A percentile compares a stretch with the other conserved stretches of the same genome.
Evolutionary conservation across 1,140 invertebrate species (phyloP).

Genomic region (Aphelenchoides fujianensis): DNA sequence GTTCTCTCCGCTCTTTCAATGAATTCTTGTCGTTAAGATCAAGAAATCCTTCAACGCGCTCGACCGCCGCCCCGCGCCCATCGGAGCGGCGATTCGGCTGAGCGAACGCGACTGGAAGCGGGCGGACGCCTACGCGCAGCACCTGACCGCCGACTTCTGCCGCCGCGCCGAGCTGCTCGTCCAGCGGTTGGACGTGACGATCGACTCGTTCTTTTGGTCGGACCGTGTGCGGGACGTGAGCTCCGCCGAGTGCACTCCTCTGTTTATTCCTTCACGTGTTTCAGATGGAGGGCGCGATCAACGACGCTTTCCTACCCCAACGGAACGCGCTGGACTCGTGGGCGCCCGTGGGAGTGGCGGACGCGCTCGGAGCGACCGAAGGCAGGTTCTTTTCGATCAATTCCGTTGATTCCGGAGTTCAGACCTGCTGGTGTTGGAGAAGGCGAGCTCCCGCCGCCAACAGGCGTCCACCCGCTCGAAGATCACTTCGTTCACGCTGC

Average conservation of each 20-base stretch:
- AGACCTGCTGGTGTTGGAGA: not conserved
- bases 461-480: not conserved
- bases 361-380: not conserved
- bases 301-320: not conserved
- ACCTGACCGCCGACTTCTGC: not conserved
- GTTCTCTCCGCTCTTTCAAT: too few species aligned
- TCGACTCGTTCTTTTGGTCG: constrained; percentile 13
- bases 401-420: not conserved
- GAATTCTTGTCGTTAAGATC: constrained; percentile 1
- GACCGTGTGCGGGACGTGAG: constrained; percentile 2
- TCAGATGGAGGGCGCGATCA: not conserved
- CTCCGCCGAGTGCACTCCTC: too few species aligned
- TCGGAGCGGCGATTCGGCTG: not conserved
- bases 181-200: not conserved
- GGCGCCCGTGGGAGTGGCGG: not conserved
- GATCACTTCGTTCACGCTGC: not conserved
- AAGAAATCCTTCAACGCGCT: constrained; percentile 1
- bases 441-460: not conserved
- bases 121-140: not conserved
- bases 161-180: not conserved
- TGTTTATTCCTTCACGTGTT: too few species aligned
- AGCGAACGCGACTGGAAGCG: not conserved
- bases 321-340: not conserved
- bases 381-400: constrained; percentile 2
- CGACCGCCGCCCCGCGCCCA: not conserved